These are phyloP conservation scores for Ambastaia sidthimunki DNA, from an alignment of 2,797 vertebrate species.

Conservation along the genomic window DNA sequence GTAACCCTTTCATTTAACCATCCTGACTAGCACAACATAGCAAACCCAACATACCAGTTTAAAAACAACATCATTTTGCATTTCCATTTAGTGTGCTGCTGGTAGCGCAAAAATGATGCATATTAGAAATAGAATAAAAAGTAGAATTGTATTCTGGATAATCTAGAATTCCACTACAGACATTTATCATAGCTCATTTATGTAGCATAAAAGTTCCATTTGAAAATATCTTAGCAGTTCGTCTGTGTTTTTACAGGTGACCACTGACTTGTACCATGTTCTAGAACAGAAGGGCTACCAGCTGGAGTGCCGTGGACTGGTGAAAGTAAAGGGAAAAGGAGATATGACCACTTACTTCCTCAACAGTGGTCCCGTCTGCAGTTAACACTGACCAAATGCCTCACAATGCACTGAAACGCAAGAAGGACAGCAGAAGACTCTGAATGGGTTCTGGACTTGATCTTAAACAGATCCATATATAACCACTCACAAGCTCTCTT, in stretches of 20 bases:
- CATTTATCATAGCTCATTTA: background rate
- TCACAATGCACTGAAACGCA: conserved; percentile 66
- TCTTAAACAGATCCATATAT: conserved; percentile 27
- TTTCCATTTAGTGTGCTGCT: too few relatives aligned
- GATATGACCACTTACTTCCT: conserved; percentile 99
- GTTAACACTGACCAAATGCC: conserved; percentile 76
- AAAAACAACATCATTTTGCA: too few relatives aligned
- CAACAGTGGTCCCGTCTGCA: conserved; percentile 85
- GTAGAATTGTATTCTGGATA: too few relatives aligned
- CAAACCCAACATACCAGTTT: too few relatives aligned
- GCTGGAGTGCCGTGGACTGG: conserved; percentile 89
- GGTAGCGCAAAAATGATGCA: too few relatives aligned
- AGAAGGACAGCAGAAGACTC: conserved; percentile 59
- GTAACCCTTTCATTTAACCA: too few relatives aligned
- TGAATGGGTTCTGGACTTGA: conserved; percentile 52
- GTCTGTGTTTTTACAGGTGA: conserved; percentile 80
- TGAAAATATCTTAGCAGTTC: background rate
- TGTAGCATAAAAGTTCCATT: background rate
- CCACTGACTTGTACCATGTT: conserved; percentile 91
- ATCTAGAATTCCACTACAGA: background rate
- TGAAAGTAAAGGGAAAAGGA: conserved; percentile 97
- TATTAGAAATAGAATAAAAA: too few relatives aligned
- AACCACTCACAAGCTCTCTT: conserved; percentile 58
- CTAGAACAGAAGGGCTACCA: conserved; percentile 89
- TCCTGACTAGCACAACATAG: too few relatives aligned